Percentiles rank a stretch among this genome's conserved stretches.
These are phyloP conservation scores for Origma solitaria DNA, from an alignment of 2,113 vertebrate genomes.

Conservation along the genomic window DNA sequence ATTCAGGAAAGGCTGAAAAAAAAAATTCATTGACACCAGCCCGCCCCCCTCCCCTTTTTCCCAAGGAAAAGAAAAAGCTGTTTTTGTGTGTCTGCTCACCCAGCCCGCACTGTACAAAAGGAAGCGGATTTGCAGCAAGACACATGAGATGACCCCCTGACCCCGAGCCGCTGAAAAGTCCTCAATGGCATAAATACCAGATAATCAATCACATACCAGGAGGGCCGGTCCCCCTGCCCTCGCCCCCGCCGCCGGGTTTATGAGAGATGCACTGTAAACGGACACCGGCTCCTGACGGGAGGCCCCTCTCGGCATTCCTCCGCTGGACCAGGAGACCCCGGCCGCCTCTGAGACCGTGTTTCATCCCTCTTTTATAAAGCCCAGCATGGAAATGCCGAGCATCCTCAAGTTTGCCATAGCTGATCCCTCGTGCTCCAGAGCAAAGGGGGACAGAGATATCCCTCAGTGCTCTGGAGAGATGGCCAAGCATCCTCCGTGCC, in stretches of 20 bases:
- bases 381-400: neutral
- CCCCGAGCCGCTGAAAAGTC: constrained; percentile 88
- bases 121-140: constrained; percentile 91
- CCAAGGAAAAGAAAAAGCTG: constrained; percentile 86
- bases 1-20: constrained; percentile 77
- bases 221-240: constrained; percentile 80
- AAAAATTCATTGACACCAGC: constrained; percentile 84
- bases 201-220: constrained; percentile 98
- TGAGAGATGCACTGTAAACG: constrained; percentile 88
- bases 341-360: constrained; percentile 51
- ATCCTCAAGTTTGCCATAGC: neutral
- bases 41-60: constrained; percentile 80
- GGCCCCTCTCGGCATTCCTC: constrained; percentile 82
- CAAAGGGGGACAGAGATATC: neutral
- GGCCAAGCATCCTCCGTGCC: neutral
- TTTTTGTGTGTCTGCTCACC: constrained; percentile 84
- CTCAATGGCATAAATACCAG: constrained; percentile 90
- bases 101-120: constrained; percentile 95
- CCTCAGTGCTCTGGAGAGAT: neutral
- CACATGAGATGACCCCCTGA: constrained; percentile 91
- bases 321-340: constrained; percentile 42
- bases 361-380: neutral
- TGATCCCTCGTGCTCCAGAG: neutral
- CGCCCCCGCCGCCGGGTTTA: constrained; percentile 74
- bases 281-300: constrained; percentile 77